Evolutionary conservation across 2,888 invertebrate genomes (phyloP).

Genomic region (Rhynchonema sp.): DNA sequence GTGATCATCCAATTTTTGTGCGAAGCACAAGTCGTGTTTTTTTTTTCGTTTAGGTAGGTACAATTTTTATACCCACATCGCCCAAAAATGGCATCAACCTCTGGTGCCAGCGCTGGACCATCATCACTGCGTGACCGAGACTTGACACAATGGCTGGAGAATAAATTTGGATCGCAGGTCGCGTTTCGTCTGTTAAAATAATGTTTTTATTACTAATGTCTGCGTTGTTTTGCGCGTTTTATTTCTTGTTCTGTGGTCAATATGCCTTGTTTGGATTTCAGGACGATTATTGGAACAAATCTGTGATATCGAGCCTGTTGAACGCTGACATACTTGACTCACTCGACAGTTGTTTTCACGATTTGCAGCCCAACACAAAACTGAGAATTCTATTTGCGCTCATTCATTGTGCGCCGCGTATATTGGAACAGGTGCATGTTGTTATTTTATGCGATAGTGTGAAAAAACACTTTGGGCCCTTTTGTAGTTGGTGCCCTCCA

Average conservation of each 20-base stretch:
- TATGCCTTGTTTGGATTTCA: neutral
- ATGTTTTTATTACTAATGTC: neutral
- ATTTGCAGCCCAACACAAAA: neutral
- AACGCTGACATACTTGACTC: conserved; percentile 14
- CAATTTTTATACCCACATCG: no score
- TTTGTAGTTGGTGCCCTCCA: no score
- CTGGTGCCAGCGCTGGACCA: no score
- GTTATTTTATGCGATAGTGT: neutral
- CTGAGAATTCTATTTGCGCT: neutral
- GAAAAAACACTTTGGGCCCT: no score
- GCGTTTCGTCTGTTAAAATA: neutral
- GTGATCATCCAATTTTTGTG: no score
- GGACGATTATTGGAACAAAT: conserved; percentile 12
- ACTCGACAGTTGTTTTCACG: conserved; percentile 15
- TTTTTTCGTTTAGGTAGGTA: no score
- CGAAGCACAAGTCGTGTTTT: no score
- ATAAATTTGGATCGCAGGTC: conserved; percentile 11
- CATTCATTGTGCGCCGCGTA: neutral
- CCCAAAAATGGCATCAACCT: no score
- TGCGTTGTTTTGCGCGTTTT: no score
- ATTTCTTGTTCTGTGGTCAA: no score
- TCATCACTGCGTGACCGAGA: neutral
- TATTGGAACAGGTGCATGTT: no score
- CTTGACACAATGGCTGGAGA: conserved; percentile 13
- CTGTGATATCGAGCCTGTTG: conserved; percentile 10